Conservation (phyloP, 2,797 vertebrate genomes). For the Mionectes olivaceus region DNA sequence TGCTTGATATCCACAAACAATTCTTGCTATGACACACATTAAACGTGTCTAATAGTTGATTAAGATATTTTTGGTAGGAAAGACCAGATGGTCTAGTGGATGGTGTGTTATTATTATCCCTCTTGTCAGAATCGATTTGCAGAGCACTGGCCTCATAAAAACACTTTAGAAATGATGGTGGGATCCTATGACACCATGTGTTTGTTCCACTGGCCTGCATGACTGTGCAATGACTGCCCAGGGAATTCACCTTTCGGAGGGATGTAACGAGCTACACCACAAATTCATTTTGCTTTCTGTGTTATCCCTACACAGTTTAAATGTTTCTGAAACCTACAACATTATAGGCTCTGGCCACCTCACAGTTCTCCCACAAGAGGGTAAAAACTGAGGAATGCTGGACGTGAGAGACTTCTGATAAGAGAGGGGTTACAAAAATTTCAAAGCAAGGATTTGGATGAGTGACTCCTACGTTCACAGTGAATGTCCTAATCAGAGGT, state of each 20-base stretch:
- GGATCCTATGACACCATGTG: not conserved
- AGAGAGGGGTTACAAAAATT: not conserved
- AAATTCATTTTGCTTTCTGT: not conserved
- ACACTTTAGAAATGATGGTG: not conserved
- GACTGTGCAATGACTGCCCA: accelerated
- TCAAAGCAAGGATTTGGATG: not conserved
- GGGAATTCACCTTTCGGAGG: not conserved
- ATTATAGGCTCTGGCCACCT: not conserved
- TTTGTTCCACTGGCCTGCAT: not conserved
- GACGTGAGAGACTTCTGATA: not conserved
- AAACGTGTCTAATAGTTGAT: slow-evolving; percentile 66
- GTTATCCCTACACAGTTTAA: not conserved
- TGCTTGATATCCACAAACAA: slow-evolving; percentile 54
- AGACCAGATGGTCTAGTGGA: not conserved
- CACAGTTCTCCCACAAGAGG: not conserved
- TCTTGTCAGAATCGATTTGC: not conserved
- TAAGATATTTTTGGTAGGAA: slow-evolving; percentile 54
- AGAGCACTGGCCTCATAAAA: not conserved
- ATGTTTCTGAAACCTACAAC: not conserved
- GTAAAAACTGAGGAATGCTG: not conserved
- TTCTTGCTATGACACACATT: slow-evolving; percentile 31
- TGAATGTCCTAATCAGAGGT: not conserved
- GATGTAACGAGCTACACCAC: accelerated
- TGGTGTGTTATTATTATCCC: not conserved
- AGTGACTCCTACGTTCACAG: accelerated